Conservation (phyloP, 1,140 invertebrate genomes). For the Lucilia sericata region DNA sequence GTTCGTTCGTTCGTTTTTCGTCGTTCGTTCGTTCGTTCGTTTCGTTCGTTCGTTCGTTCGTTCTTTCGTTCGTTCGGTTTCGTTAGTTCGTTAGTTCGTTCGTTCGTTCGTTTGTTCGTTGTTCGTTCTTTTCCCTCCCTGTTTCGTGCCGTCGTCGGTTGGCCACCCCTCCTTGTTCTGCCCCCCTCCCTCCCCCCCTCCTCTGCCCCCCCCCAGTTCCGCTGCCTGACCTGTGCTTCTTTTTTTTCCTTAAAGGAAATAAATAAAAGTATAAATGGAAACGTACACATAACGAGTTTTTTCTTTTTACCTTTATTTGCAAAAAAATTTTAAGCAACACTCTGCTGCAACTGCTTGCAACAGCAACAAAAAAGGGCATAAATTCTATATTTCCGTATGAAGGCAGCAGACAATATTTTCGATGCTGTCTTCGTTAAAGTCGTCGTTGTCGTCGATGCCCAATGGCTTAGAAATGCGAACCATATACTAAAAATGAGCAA, state of each 20-base stretch:
- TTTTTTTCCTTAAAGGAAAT: slow-evolving; percentile 24
- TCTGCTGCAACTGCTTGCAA: neutral
- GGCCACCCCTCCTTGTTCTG: too few species aligned
- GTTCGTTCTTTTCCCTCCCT: too few species aligned
- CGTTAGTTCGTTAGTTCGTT: too few species aligned
- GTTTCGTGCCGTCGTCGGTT: too few species aligned
- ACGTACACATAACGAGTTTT: slow-evolving; percentile 34
- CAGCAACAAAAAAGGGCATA: slow-evolving; percentile 16
- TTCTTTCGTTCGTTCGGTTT: too few species aligned
- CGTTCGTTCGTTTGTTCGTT: too few species aligned
- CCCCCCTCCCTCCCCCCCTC: too few species aligned
- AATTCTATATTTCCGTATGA: slow-evolving; percentile 41
- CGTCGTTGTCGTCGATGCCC: neutral
- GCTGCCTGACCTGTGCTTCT: too few species aligned
- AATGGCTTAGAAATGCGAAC: neutral
- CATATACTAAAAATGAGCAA: neutral
- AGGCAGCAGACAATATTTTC: neutral
- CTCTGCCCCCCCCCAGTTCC: too few species aligned
- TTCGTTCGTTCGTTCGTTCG: too few species aligned
- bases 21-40: too few species aligned
- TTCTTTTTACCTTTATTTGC: slow-evolving; percentile 15
- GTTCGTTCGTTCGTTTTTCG: too few species aligned
- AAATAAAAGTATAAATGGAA: slow-evolving; percentile 29
- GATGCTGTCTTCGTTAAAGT: neutral
- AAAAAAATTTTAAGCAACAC: neutral